Evolutionary conservation across 2,797 vertebrate species (phyloP), one percentile per base, ranked within the genome.

Genomic region (Harpagifer antarcticus): DNA sequence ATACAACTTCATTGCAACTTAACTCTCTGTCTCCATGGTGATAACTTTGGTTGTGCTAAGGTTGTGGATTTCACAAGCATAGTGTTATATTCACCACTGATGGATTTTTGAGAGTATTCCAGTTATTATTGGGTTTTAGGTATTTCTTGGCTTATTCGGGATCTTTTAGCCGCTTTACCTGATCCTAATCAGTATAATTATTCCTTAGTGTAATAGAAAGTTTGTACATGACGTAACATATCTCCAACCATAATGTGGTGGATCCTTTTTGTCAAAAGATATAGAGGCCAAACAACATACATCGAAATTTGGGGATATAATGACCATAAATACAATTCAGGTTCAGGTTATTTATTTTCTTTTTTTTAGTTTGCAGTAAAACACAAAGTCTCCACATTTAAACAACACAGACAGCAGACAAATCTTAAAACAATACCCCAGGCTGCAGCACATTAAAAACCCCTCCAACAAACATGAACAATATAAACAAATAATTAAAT

Each of bases 171-270:
- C 48, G 37, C 19, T 56, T 49, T 40, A 45, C 42, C 19, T 10
- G 31, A 37, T 67, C 62, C 50, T 74, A 54, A 57, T 65, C 37
- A 73, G 45, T 72, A 74, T 59, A 70, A 37, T 37, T 76, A 72
- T 57, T 15, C 65, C 33, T 63, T 45, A 40, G 40, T 60, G 66
- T 70, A 58, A 76, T 70, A 53, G 65, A 63, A 49, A 56, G 50
- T 61, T 8, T 37, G 33, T 6, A 37, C 33, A 37, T 37, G 8
- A 37, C 33, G 1, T 37, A 37, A 37, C 33, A 37, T 37, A 37
- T 37, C 33, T 37, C 33, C 33, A 37, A 37, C 33, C 5, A 9
- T 37, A 8, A 37, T 37, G 7, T 37, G 33, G 7, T 37, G 33
- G 33, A 37, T 37, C 33, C 33, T 37, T 37, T 37, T 8, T 37